Percentiles rank a stretch among this genome's conserved stretches.
Evolutionary conservation across 2,888 invertebrate species (phyloP).

Genomic region (Melinaea marsaeus): DNA sequence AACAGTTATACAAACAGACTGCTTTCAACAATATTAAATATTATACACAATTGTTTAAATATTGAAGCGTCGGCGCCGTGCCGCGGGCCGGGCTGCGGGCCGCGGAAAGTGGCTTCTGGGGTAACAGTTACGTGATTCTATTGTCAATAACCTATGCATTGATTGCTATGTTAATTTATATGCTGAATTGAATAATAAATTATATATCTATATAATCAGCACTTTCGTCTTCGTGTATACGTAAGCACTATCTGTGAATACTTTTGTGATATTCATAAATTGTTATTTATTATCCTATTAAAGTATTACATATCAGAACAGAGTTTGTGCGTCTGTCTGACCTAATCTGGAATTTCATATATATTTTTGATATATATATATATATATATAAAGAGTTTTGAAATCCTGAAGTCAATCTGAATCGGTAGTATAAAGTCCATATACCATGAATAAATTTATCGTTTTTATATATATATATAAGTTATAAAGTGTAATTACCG

Average conservation of each 20-base stretch:
- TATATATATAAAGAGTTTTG: too few relatives aligned
- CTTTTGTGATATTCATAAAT: neutral
- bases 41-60: slow-evolving; percentile 9
- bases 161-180: slow-evolving; percentile 29
- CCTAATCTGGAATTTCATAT: too few relatives aligned
- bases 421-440: too few relatives aligned
- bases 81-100: slow-evolving; percentile 22
- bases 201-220: slow-evolving; percentile 8
- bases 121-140: slow-evolving; percentile 27
- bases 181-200: slow-evolving; percentile 23
- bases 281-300: too few relatives aligned
- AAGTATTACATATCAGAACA: too few relatives aligned
- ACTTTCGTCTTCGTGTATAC: neutral
- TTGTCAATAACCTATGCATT: slow-evolving; percentile 22
- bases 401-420: too few relatives aligned
- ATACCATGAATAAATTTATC: too few relatives aligned
- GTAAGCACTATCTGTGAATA: neutral
- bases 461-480: too few relatives aligned
- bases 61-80: slow-evolving; percentile 18
- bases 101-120: slow-evolving; percentile 11
- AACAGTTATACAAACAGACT: slow-evolving; percentile 2
- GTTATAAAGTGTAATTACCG: too few relatives aligned
- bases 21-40: neutral
- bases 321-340: too few relatives aligned
- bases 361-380: too few relatives aligned